Evolutionary conservation across 64 coral and sea anemone genomes (phyloP).

Genomic region (Astreopora myriophthalma): DNA sequence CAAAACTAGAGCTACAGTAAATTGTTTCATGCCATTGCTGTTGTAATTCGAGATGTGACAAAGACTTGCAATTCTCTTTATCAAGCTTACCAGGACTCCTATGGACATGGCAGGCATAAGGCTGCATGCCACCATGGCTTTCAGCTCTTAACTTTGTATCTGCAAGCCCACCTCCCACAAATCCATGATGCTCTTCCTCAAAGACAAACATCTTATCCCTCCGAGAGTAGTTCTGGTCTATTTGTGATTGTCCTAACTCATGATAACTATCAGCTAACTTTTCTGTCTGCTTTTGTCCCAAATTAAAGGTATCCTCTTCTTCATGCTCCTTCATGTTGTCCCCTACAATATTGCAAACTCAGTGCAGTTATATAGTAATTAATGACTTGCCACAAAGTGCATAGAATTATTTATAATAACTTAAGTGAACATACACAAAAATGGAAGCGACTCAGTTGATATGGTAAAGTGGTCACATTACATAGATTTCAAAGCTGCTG

Average conservation of each 20-base stretch:
- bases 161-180: background rate
- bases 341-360: constrained; percentile 5
- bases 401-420: no score
- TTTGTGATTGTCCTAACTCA: background rate
- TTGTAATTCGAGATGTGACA: background rate
- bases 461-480: no score
- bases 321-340: background rate
- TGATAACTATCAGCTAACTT: background rate
- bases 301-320: background rate
- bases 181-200: background rate
- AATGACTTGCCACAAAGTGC: no score
- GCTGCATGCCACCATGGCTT: background rate
- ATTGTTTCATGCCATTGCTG: background rate
- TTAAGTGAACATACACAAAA: no score
- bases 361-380: no score
- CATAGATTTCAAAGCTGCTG: no score
- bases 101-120: background rate
- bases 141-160: background rate
- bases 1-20: background rate
- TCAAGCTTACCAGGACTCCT: background rate
- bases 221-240: background rate
- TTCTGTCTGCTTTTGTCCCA: background rate
- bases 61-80: background rate
- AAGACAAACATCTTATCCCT: background rate
- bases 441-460: no score